These are phyloP conservation scores for Elysia crispata DNA, from an alignment of 2,888 invertebrate genomes.

Conservation along the genomic window DNA sequence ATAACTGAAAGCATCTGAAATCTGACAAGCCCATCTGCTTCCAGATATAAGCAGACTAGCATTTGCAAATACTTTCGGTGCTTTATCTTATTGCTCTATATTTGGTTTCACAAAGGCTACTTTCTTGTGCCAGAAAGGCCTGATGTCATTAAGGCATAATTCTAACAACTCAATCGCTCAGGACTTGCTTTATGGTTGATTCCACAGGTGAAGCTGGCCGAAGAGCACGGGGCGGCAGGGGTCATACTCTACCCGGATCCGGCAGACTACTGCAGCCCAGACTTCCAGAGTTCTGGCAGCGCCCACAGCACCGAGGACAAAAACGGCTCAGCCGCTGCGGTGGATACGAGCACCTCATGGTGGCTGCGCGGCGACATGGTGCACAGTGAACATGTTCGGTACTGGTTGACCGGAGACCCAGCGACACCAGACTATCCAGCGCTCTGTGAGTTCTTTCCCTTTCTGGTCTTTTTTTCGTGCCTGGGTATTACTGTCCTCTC, in stretches of 20 bases:
- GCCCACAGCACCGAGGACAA: constrained; percentile 47
- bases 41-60: no score
- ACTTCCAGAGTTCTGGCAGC: constrained; percentile 36
- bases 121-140: no score
- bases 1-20: no score
- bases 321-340: constrained; percentile 15
- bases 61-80: no score
- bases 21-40: no score
- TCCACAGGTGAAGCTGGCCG: constrained; percentile 67
- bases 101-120: no score
- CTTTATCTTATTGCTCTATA: no score
- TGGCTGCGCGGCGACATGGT: constrained; percentile 69
- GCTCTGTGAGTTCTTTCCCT: constrained; percentile 56
- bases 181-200: constrained; percentile 14
- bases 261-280: constrained; percentile 63
- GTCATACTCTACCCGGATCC: constrained; percentile 75
- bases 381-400: constrained; percentile 68
- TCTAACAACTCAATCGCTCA: constrained; percentile 12
- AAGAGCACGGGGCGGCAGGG: constrained; percentile 66
- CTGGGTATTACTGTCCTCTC: no score
- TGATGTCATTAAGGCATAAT: neutral
- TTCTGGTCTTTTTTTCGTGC: neutral
- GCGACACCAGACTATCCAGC: constrained; percentile 78
- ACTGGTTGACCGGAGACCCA: constrained; percentile 77
- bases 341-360: constrained; percentile 53